Evolutionary conservation across 2,113 vertebrate genomes (phyloP), one percentile per base, ranked within the genome.

Genomic region (Lepus timidus): DNA sequence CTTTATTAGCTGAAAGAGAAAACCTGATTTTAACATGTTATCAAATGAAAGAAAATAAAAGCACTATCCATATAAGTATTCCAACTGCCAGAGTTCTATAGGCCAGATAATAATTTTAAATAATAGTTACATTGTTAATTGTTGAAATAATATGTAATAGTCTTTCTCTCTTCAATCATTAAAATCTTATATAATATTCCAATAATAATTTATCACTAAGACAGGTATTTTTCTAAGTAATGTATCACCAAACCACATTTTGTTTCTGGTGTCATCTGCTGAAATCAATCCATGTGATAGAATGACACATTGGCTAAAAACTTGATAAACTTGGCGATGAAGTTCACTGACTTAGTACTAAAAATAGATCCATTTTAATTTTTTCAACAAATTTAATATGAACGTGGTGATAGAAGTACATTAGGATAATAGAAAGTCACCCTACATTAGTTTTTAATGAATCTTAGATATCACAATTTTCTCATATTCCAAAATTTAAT

Each of bases 381-480:
- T 97, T 95, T 97, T 95, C 95, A 97, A 96, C 96, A 97, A 97
- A 91, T 94, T 94, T 95, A 86, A 97, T 96, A 95, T 68, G 97
- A 97, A 82, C 65, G 85, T 84, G 93, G 83, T 97, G 96, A 96
- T 96, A 93, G 96, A 97, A 97, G 88, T 93, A 95, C 96, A 97
- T 97, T 96, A 97, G 96, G 96, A 87, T 97, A 97, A 97, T 97
- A 96, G 96, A 95, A 97, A 96, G 96, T 97, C 97, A 97, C 96
- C 89, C 96, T 96, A 97, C 95, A 97, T 97, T 97, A 97, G 97
- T 95, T 97, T 97, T 95, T 96, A 97, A 97, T 97, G 97, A 97
- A 96, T 97, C 96, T 97, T 95, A 93, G 96, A 91, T 92, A 97
- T 96, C 96, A 96, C 93, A 95, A 96, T 97, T 94, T 94, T 97